Conservation (phyloP, 2,888 invertebrate genomes). For the Lasius fuliginosus region DNA sequence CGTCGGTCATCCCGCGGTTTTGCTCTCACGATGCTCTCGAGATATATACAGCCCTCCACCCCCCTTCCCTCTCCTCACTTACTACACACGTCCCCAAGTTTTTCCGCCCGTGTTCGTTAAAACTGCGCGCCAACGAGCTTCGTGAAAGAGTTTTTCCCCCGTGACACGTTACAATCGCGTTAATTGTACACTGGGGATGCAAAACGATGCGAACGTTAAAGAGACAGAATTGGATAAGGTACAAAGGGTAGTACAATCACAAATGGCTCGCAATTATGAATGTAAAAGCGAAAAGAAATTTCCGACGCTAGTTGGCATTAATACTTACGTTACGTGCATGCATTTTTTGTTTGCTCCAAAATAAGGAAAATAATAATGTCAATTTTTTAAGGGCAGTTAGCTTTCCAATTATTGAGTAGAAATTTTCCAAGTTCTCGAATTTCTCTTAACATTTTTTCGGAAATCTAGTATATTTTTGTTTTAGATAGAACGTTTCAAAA, state of each 20-base stretch:
- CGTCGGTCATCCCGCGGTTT: conserved; percentile 15
- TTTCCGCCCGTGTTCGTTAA: conserved; percentile 40
- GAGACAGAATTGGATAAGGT: conserved; percentile 36
- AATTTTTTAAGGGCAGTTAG: not conserved
- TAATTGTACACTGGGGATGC: conserved; percentile 37
- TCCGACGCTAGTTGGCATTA: conserved; percentile 23
- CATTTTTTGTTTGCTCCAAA: not conserved
- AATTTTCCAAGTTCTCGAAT: not conserved
- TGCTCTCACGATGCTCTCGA: conserved; percentile 10
- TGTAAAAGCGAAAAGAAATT: conserved; percentile 6
- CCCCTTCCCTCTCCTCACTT: not conserved
- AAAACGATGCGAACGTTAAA: conserved; percentile 26
- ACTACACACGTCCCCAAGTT: conserved; percentile 1
- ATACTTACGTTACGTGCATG: not conserved
- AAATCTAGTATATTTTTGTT: not conserved
- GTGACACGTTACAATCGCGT: conserved; percentile 45
- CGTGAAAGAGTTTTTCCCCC: conserved; percentile 25
- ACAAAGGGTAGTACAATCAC: conserved; percentile 14
- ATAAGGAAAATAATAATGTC: not conserved
- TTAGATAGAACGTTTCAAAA: not conserved
- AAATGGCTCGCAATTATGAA: conserved; percentile 30
- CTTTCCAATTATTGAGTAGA: not conserved
- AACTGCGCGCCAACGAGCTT: conserved; percentile 5
- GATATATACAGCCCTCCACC: not conserved
- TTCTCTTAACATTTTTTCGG: not conserved